Base-by-base conservation (phyloP, 2,888 invertebrate species). In the Diogma glabrata region DNA sequence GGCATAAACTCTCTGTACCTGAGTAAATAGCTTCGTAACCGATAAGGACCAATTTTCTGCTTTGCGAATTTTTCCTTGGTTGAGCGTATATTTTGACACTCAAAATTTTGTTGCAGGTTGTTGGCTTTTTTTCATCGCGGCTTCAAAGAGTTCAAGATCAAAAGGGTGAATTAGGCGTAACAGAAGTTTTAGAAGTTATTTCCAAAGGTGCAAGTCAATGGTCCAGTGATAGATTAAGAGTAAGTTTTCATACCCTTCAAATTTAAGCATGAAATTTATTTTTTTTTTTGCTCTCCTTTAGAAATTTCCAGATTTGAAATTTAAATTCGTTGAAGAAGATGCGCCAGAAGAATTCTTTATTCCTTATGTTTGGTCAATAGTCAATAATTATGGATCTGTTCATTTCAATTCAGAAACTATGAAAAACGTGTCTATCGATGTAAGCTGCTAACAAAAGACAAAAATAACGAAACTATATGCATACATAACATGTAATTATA, bases 291-390 rank as follows among this genome's bases (percentile, higher is more conserved):
- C 53, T 60, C 53, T 55, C 54, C 69, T 75, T 3, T 74, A 95
- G 91, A 97, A 96, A 84, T 96, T 97, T 69, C 97, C 97, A 0
- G 97, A 97, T 63, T 72, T 99, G 46, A 97, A 96, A 71, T 99
- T 99, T 73, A 92, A 95, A 58, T 99, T 99, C 66, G 97, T 99
- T 0, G 99, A 99, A 71, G 99, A 99, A 69, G 97, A 97, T 57
- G 84, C 89, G 52, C 97, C 97, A 0, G 97, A 97, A 67, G 96
- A 97, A 64, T 99, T 99, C 75, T 99, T 99, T 74, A 93, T 97
- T 58, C 99, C 99, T 0, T 99, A 99, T 69, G 91, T 97, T 20
- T 99, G 99, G 99, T 87, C 88, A 3, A 75, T 99, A 50, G 87
- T 96, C 45, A 81, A 75, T 59, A 73, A 72, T 33, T 76, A 77